phyloP scores from a whole-genome alignment of 2,113 vertebrate species.

The Laticauda laticaudata region DNA sequence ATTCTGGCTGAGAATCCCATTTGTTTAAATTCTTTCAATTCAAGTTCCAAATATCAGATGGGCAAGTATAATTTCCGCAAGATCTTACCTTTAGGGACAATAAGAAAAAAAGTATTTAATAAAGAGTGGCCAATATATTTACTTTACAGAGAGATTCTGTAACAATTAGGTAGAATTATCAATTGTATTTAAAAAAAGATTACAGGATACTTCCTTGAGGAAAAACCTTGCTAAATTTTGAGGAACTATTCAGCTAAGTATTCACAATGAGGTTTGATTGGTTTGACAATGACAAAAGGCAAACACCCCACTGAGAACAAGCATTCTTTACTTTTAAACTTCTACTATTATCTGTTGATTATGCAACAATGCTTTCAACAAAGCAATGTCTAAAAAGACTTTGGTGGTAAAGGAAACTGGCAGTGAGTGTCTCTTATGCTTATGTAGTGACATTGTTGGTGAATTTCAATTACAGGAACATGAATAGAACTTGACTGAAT shows the following conservation, averaged over 20 bases:
- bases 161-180: not conserved
- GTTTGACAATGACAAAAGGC: not conserved
- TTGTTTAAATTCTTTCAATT: conserved; percentile 24
- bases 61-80: not conserved
- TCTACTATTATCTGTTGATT: conserved; percentile 16
- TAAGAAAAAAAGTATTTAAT: not conserved
- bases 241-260: not conserved
- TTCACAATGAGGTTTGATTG: not conserved
- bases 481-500: not conserved
- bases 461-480: not conserved
- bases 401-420: not conserved
- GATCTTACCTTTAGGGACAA: conserved; percentile 27
- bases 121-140: not conserved
- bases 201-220: not conserved
- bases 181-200: conserved; percentile 12
- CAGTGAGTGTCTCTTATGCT: not conserved
- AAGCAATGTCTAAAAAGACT: rapidly evolving
- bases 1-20: not conserved
- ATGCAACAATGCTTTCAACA: not conserved
- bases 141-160: conserved; percentile 8
- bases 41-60: conserved; percentile 33
- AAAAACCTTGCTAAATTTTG: not conserved
- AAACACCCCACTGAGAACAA: conserved; percentile 1
- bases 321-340: conserved; percentile 29
- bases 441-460: not conserved